Base-by-base conservation (phyloP, 2,113 vertebrate species). In the Python bivittatus region DNA sequence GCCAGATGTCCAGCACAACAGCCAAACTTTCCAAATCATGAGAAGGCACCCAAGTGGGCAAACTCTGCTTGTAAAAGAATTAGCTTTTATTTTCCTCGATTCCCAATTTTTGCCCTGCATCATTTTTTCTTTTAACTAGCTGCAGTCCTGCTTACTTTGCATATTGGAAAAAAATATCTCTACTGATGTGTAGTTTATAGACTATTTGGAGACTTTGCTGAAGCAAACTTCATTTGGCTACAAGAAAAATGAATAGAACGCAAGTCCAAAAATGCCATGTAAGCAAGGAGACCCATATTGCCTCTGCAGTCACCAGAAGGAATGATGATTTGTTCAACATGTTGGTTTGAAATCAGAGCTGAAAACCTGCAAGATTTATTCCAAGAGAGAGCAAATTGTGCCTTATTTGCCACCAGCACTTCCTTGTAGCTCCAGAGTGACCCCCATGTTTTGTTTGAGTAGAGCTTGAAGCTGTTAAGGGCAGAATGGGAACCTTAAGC, bases 21-120 rank as follows among this genome's bases (percentile, higher is more conserved):
- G 91, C 95, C 96, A 97, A 96, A 97, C 96, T 95, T 96, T 96
- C 97, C 96, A 97, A 97, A 97, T 97, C 96, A 97, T 96, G 97
- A 97, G 96, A 97, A 97, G 95, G 93, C 89, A 96, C 94, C 95
- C 95, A 97, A 96, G 96, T 91, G 54, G 97, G 93, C 91, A 97
- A 97, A 97, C 97, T 96, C 96, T 96, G 94, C 96, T 96, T 97
- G 95, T 96, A 96, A 94, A 97, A 96, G 96, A 97, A 96, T 97
- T 97, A 97, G 91, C 93, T 92, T 95, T 97, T 96, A 97, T 97
- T 97, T 97, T 93, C 92, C 95, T 96, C 90, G 92, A 96, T 97
- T 96, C 93, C 92, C 92, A n/a, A 6, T 94, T 96, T 96, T 96
- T 94, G 84, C 94, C 94, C 94, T 94, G 85, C 29, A 1, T 87